Evolutionary conservation across 2,113 vertebrate species (phyloP).

Genomic region (Meleagris gallopavo): DNA sequence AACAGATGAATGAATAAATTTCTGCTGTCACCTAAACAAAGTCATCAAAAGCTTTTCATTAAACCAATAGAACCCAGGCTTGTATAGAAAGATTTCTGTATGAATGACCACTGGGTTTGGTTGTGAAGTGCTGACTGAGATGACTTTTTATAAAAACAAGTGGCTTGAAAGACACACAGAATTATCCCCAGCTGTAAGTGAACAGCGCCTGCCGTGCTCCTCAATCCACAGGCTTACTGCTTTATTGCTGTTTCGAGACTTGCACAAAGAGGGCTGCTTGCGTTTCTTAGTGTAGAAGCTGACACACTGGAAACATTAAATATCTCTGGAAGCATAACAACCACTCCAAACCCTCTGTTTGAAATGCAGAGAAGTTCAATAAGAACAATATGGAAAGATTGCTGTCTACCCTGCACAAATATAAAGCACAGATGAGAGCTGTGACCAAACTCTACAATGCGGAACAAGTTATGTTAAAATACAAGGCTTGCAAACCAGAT

Average conservation of each 20-base stretch:
- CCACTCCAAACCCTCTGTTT: not conserved
- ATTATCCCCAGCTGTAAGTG: constrained; percentile 15
- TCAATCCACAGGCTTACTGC: not conserved
- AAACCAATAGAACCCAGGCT: not conserved
- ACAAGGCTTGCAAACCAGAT: not conserved
- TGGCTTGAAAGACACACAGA: not conserved
- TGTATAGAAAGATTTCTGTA: not conserved
- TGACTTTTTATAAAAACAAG: constrained; percentile 4
- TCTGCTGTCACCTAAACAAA: constrained; percentile 34
- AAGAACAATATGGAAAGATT: not conserved
- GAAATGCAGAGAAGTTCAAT: not conserved
- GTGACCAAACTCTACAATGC: not conserved
- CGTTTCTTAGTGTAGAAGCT: not conserved
- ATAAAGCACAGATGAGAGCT: not conserved
- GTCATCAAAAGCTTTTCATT: constrained; percentile 12
- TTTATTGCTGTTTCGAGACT: not conserved
- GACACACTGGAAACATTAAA: not conserved
- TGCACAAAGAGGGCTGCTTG: not conserved
- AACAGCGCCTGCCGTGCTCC: not conserved
- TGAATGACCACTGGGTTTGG: not conserved
- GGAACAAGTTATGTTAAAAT: not conserved
- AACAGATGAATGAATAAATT: constrained; percentile 8
- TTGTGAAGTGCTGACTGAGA: not conserved
- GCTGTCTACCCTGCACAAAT: not conserved
- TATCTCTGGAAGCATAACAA: not conserved